phyloP scores from a whole-genome alignment of 2,797 vertebrate species.

The Enteromius trimaculatus region DNA sequence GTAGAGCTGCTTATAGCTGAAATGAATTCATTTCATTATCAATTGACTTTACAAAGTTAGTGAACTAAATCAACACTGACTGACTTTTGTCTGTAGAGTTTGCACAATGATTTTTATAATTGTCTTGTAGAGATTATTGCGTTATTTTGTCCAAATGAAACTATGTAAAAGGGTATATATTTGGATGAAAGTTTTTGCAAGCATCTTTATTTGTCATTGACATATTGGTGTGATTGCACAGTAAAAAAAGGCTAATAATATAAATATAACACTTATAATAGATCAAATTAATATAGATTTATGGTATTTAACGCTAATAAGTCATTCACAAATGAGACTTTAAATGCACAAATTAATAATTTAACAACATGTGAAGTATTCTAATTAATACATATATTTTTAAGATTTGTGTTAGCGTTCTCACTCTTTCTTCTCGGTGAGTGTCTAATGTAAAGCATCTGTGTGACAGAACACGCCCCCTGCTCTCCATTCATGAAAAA shows the following conservation, averaged over 20 bases:
- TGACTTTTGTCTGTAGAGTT: neutral
- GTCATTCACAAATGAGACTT: neutral
- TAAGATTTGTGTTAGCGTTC: neutral
- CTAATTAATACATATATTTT: neutral
- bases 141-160: neutral
- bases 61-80: neutral
- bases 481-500: constrained; percentile 54
- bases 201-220: neutral
- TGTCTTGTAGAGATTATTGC: neutral
- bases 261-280: no score
- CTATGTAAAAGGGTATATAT: neutral
- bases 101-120: neutral
- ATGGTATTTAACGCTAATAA: neutral
- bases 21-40: neutral
- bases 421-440: neutral
- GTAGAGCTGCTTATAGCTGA: neutral
- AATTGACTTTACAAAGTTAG: neutral
- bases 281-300: no score
- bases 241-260: neutral
- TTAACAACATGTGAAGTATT: neutral
- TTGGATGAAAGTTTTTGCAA: neutral
- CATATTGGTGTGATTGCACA: neutral
- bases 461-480: constrained; percentile 51
- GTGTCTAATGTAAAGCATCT: constrained; percentile 50
- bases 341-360: neutral